Percentiles rank a stretch among this genome's conserved stretches.
Conservation (phyloP, 2,797 vertebrate genomes). For the Argentina silus region DNA sequence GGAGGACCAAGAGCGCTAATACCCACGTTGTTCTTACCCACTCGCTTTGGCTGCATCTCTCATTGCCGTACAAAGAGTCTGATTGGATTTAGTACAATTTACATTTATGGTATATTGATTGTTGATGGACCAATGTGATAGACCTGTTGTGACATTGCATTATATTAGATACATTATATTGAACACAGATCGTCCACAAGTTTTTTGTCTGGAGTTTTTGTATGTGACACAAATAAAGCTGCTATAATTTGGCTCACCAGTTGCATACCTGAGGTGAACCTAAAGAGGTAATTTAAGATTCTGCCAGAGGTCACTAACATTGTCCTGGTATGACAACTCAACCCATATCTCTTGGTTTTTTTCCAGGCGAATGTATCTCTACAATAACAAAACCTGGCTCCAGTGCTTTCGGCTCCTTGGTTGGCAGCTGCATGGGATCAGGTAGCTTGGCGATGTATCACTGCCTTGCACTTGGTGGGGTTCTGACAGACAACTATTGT, state of each 20-base stretch:
- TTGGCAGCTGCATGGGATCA: slow-evolving; percentile 69
- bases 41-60: background rate
- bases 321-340: background rate
- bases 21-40: background rate
- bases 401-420: slow-evolving; percentile 25
- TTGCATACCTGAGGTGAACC: background rate
- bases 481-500: slow-evolving; percentile 71
- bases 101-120: background rate
- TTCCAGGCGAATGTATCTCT: background rate
- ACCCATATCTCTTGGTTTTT: slow-evolving; percentile 3
- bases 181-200: too few species aligned
- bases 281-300: slow-evolving; percentile 1
- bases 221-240: background rate
- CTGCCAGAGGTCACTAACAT: background rate
- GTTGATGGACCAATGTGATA: background rate
- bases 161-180: too few species aligned
- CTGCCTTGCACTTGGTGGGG: slow-evolving; percentile 46
- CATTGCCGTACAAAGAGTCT: too few species aligned
- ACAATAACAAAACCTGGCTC: slow-evolving; percentile 3
- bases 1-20: too few species aligned
- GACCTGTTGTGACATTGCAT: too few species aligned
- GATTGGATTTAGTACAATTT: too few species aligned
- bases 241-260: background rate
- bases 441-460: slow-evolving; percentile 47
- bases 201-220: too few species aligned